phyloP scores from a whole-genome alignment of 1,140 invertebrate species.

The Potamilus streckersoni region DNA sequence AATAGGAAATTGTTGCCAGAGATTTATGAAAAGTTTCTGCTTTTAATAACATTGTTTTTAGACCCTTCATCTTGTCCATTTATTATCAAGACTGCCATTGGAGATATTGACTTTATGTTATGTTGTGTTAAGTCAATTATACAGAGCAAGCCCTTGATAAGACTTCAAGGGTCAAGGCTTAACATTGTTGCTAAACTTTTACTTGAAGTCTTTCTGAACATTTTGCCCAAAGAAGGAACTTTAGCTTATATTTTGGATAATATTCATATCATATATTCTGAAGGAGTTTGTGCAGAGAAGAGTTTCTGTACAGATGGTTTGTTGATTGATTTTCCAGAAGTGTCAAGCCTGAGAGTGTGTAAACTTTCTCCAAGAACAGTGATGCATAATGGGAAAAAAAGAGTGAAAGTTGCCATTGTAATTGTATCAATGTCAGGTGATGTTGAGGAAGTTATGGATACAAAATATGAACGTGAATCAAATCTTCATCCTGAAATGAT shows the following conservation, averaged over 20 bases:
- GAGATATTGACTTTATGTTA: constrained; percentile 33
- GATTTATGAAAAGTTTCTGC: constrained; percentile 32
- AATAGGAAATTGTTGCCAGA: constrained; percentile 22
- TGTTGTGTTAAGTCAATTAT: constrained; percentile 35
- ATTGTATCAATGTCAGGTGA: constrained; percentile 48
- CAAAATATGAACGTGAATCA: constrained; percentile 17
- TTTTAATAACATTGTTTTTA: constrained; percentile 22
- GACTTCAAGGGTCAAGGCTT: constrained; percentile 16
- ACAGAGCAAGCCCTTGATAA: constrained; percentile 29
- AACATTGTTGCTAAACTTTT: constrained; percentile 28
- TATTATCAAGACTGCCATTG: constrained; percentile 23
- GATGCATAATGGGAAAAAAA: neutral
- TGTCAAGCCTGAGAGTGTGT: constrained; percentile 12
- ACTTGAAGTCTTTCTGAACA: constrained; percentile 39
- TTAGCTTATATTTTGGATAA: constrained; percentile 16
- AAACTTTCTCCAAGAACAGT: constrained; percentile 1
- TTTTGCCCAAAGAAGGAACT: constrained; percentile 17
- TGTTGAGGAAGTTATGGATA: constrained; percentile 33
- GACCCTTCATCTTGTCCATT: constrained; percentile 22
- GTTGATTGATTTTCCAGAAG: constrained; percentile 34
- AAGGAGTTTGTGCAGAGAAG: constrained; percentile 17
- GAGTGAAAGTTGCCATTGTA: constrained; percentile 38
- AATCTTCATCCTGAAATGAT: too few species aligned
- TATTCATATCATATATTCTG: constrained; percentile 27
- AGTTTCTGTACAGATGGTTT: constrained; percentile 29